These are phyloP conservation scores for Heliconius erato DNA, from an alignment of 2,888 invertebrate genomes.

Conservation along the genomic window DNA sequence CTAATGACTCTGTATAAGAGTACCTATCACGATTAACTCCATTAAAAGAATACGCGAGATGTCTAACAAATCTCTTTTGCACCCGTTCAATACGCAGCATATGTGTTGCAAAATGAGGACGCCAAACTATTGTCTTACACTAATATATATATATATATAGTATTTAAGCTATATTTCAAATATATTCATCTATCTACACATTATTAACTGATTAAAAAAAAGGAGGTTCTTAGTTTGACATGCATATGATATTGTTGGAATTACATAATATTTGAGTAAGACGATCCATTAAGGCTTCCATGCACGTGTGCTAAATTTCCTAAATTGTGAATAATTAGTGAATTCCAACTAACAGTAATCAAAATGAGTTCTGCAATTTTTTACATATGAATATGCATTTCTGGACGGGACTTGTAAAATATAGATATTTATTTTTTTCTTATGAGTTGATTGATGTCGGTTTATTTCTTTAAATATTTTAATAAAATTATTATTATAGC, in stretches of 20 bases:
- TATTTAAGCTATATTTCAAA: neutral
- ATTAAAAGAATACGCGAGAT: too few species aligned
- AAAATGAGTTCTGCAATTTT: neutral
- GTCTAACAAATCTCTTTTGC: too few species aligned
- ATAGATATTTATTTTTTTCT: neutral
- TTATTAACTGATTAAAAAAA: neutral
- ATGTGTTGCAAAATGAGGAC: too few species aligned
- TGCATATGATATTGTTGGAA: too few species aligned
- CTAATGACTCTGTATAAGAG: too few species aligned
- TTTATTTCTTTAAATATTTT: neutral
- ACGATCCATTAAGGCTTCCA: too few species aligned
- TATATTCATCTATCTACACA: neutral
- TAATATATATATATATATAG: neutral
- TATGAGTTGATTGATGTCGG: neutral
- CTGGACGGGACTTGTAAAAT: neutral
- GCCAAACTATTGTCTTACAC: neutral
- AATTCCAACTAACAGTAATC: neutral
- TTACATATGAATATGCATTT: neutral
- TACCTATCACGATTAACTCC: too few species aligned
- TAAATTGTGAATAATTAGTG: too few species aligned
- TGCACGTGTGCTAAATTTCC: too few species aligned
- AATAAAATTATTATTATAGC: constrained; percentile 3
- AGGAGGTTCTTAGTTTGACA: too few species aligned
- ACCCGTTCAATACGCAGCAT: too few species aligned
- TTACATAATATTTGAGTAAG: too few species aligned